Conservation (phyloP, 1,140 invertebrate species). For the Philotrypesis tridentata region DNA sequence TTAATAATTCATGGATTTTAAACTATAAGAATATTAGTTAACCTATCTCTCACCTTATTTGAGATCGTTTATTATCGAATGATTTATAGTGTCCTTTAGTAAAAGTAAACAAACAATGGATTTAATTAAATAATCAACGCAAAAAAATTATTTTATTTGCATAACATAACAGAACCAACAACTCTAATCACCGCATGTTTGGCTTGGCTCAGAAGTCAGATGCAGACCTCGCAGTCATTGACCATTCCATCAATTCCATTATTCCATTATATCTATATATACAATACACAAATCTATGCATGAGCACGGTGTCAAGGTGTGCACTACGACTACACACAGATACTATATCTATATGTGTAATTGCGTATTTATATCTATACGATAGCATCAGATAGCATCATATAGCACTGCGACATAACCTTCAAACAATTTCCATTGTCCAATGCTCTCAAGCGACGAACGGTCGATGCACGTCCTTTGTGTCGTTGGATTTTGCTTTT, state of each 20-base stretch:
- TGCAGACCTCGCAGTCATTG: no score
- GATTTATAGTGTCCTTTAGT: not conserved
- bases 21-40: not conserved
- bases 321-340: no score
- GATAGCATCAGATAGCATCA: no score
- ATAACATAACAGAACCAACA: not conserved
- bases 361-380: no score
- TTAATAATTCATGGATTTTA: not conserved
- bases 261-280: no score
- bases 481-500: not conserved
- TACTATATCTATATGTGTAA: no score
- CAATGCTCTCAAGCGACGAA: not conserved
- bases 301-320: no score
- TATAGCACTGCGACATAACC: conserved; percentile 30
- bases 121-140: not conserved
- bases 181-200: no score
- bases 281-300: no score
- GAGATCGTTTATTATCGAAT: not conserved
- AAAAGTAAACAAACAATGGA: not conserved
- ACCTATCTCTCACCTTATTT: not conserved
- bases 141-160: not conserved
- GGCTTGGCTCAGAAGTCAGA: no score
- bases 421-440: not conserved
- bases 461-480: not conserved
- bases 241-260: no score